Conservation (phyloP, 2,113 vertebrate species). For the Corythoichthys intestinalis region DNA sequence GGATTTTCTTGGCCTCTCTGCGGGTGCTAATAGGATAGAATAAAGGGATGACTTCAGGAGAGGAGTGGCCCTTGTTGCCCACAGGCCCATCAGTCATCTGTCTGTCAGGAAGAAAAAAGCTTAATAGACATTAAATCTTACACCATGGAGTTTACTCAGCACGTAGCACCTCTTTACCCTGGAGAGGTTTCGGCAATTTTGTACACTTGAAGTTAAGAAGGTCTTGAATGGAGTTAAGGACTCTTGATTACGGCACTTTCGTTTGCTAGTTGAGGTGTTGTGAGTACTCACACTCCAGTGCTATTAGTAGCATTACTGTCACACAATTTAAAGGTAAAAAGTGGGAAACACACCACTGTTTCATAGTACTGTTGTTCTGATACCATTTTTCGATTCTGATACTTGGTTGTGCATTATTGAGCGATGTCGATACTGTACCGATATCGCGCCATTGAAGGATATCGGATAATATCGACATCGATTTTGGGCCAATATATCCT, state of each 20-base stretch:
- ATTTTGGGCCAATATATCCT: too few species aligned
- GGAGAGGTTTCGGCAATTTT: constrained; percentile 22
- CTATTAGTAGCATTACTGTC: too few species aligned
- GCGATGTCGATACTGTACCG: too few species aligned
- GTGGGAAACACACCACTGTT: too few species aligned
- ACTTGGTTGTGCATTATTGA: too few species aligned
- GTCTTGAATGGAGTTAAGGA: constrained; percentile 23
- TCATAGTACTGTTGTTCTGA: too few species aligned
- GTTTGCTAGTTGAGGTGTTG: neutral
- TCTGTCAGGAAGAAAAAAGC: constrained; percentile 25
- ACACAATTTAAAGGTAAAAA: too few species aligned
- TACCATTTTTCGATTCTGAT: too few species aligned
- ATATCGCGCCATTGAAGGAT: too few species aligned
- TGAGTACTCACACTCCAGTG: neutral
- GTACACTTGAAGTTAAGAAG: neutral
- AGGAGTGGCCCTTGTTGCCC: constrained; percentile 29
- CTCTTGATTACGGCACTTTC: constrained; percentile 18
- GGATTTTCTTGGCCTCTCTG: constrained; percentile 37
- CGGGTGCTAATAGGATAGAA: constrained; percentile 12
- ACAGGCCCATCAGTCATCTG: constrained; percentile 36
- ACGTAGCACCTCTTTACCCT: constrained; percentile 5
- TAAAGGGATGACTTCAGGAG: constrained; percentile 25
- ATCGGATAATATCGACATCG: too few species aligned
- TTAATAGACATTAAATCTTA: constrained; percentile 32
- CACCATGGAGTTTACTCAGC: constrained; percentile 15